These are phyloP conservation scores for Tachina fera DNA, from an alignment of 2,888 invertebrate species.

Conservation along the genomic window DNA sequence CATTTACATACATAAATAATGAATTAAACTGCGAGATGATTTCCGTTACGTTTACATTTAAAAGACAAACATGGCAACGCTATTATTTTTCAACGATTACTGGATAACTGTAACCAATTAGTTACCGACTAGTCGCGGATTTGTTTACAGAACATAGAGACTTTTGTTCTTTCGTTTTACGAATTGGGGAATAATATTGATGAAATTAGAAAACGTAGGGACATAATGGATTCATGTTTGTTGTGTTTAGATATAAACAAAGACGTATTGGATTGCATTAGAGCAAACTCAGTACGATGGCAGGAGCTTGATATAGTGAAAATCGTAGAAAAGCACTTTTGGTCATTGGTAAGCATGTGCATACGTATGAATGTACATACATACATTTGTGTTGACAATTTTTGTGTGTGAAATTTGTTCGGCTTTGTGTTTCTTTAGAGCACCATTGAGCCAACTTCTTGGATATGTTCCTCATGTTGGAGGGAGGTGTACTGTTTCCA, in stretches of 20 bases:
- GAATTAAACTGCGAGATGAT: too few species aligned
- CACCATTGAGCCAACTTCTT: neutral
- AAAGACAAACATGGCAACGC: too few species aligned
- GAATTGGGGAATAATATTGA: too few species aligned
- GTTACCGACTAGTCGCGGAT: too few species aligned
- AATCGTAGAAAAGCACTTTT: slow-evolving; percentile 49
- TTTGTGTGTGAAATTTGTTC: too few species aligned
- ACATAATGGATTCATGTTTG: slow-evolving; percentile 34
- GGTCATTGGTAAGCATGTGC: slow-evolving; percentile 40
- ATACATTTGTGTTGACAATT: neutral
- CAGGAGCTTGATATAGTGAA: slow-evolving; percentile 36
- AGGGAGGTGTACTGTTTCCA: slow-evolving; percentile 38
- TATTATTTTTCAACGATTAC: too few species aligned
- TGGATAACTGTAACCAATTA: too few species aligned
- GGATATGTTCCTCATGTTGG: slow-evolving; percentile 55
- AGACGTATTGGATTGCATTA: slow-evolving; percentile 38
- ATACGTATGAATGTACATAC: neutral
- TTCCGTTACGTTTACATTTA: too few species aligned
- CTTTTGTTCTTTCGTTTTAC: too few species aligned
- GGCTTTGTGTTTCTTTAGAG: neutral
- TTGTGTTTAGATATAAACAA: slow-evolving; percentile 61
- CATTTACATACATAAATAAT: too few species aligned
- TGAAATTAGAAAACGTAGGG: neutral
- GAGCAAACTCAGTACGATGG: slow-evolving; percentile 40
- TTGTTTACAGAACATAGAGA: too few species aligned